Base-by-base conservation (phyloP, 2,888 invertebrate genomes). In the Sinhomidia bicolor region DNA sequence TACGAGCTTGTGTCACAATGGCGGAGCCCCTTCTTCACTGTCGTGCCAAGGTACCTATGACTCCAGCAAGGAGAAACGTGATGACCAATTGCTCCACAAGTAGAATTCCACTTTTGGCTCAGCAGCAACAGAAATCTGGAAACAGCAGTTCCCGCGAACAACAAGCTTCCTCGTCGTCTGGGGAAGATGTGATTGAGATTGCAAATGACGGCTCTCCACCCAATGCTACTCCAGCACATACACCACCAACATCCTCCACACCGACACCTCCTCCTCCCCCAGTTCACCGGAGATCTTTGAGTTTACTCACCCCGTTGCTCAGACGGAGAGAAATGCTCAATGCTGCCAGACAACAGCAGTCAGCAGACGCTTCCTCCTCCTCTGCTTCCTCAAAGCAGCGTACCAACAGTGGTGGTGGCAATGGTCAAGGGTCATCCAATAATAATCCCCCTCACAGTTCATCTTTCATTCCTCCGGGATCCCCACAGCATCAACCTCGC, bases 401-500 rank as follows among this genome's bases (percentile, higher is more conserved):
- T 2, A 88, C 36, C 57, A 78, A 78, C 41, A 87, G 80, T 71
- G 80, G 54, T 23, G 74, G 54, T 26, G 84, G 74, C 14, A 62
- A 51, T 54, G 79, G 57, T 7, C 71, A 62, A 32, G 60, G 79
- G 6, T 88, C 89, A 80, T 86, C 91, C 9, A 29, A 23, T 12
- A 82, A 62, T 20, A 83, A 88, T 60, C 26, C 65, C n/a, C 89
- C 89, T 17, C 89, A 89, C 32, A 91, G 91, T 44, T 90, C 91
- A 17, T 82, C 91, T 32, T 92, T 91, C 71, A 90, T 92, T 41
- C 91, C 92, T 29, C 92, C 92, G 14, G 91, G 89, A 3, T 91
- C 91, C 4, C 92, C 92, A 0, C 92, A 92, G 36, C 92, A 97
- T 91, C 94, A 96, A 88, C 96, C 96, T 17, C 95, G 96, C 93